These are phyloP conservation scores for Rhinogobio ventralis DNA, from an alignment of 2,797 vertebrate genomes.

Conservation along the genomic window DNA sequence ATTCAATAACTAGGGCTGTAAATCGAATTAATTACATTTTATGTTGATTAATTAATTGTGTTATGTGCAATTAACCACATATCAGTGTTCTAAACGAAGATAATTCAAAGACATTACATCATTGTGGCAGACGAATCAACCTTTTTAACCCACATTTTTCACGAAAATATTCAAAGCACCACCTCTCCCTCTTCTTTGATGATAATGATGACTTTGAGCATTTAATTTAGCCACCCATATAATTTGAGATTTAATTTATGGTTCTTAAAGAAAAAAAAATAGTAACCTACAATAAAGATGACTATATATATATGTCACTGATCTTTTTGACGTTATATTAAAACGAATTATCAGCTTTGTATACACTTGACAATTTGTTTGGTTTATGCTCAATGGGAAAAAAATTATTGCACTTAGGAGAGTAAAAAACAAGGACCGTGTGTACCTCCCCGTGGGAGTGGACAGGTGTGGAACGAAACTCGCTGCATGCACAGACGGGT, in stretches of 20 bases:
- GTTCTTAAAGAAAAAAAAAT: slow-evolving; percentile 13
- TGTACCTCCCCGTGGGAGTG: not conserved
- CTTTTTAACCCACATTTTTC: not conserved
- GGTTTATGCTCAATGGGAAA: not conserved
- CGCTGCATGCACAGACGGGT: not conserved
- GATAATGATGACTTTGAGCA: slow-evolving; percentile 28
- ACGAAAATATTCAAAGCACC: slow-evolving; percentile 19
- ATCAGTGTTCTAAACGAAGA: not conserved
- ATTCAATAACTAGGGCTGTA: not conserved
- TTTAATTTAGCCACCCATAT: slow-evolving; percentile 7
- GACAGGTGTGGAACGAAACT: not conserved
- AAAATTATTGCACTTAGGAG: not conserved
- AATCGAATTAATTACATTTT: not conserved
- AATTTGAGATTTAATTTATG: slow-evolving; percentile 28
- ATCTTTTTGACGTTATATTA: not conserved
- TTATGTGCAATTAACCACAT: not conserved
- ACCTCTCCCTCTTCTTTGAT: slow-evolving; percentile 30
- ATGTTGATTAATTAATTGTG: not conserved
- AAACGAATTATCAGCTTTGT: not conserved
- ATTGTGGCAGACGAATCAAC: not conserved
- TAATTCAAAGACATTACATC: not conserved
- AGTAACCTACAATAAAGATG: slow-evolving; percentile 2
- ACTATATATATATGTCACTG: slow-evolving; percentile 1
- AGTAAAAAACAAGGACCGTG: not conserved
- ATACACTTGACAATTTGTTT: not conserved